Evolutionary conservation across 1,140 invertebrate genomes (phyloP).

Genomic region (Drosophila lacteicornis): DNA sequence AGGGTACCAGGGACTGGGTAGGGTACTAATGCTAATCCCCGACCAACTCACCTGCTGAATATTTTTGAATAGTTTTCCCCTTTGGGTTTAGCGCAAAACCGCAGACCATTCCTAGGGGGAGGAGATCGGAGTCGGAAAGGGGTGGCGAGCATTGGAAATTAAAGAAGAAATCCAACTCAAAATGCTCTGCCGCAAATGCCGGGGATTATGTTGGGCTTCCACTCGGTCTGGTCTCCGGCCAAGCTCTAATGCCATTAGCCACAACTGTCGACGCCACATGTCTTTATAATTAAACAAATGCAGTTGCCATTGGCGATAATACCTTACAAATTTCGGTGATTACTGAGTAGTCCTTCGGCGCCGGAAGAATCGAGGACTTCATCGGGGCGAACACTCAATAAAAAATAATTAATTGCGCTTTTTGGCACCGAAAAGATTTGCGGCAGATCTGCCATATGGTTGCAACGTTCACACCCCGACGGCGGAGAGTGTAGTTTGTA

Average conservation of each 20-base stretch:
- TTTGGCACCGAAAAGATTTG: slow-evolving; percentile 62
- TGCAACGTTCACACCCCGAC: slow-evolving; percentile 63
- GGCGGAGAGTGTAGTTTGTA: slow-evolving; percentile 2
- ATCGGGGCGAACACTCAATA: slow-evolving; percentile 62
- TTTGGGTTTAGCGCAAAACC: slow-evolving; percentile 45
- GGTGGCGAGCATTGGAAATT: slow-evolving; percentile 21
- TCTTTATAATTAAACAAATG: slow-evolving; percentile 78
- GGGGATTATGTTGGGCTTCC: slow-evolving; percentile 68
- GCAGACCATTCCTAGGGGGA: slow-evolving; percentile 33
- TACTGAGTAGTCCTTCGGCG: slow-evolving; percentile 18
- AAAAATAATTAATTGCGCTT: slow-evolving; percentile 81
- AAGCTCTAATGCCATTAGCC: slow-evolving; percentile 70
- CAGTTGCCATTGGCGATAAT: slow-evolving; percentile 65
- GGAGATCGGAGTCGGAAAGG: slow-evolving; percentile 6
- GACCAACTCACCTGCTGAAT: slow-evolving; percentile 26
- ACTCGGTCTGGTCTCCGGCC: slow-evolving; percentile 33
- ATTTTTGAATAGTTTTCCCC: slow-evolving; percentile 18
- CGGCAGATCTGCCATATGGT: slow-evolving; percentile 53
- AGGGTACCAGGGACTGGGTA: slow-evolving; percentile 9
- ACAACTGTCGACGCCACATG: slow-evolving; percentile 81
- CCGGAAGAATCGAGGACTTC: slow-evolving; percentile 9
- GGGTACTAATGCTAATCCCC: slow-evolving; percentile 14
- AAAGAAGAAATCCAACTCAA: slow-evolving; percentile 46
- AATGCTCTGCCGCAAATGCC: slow-evolving; percentile 67
- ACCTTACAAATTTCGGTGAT: slow-evolving; percentile 75